Base-by-base conservation (phyloP, 2,113 vertebrate genomes). In the Tragelaphus strepsiceros region DNA sequence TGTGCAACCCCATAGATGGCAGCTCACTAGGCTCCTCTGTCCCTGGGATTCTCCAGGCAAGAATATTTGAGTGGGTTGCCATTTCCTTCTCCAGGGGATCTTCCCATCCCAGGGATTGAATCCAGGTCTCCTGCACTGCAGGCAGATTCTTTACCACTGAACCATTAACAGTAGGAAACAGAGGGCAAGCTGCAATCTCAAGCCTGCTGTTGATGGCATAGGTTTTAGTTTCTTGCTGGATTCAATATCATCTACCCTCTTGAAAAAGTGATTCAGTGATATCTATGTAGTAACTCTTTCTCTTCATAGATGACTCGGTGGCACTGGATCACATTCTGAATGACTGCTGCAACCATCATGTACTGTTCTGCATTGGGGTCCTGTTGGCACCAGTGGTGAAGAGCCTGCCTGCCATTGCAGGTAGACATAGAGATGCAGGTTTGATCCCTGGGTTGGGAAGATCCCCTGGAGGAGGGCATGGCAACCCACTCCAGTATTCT, bases 1-100 rank as follows among this genome's bases (percentile, higher is more conserved):
- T 71, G 35, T 21, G n/a, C 2, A 0, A 71, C n/a, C 64, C 64
- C 2, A 2, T 21, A 17, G 64, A 71, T 5, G 5, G 2, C 11
- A 71, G 64, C n/a, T 17, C 35, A n/a, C n/a, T 9, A 71, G n/a
- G n/a, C 64, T 35, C 4, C 64, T 71, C n/a, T 71, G 17, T 71
- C 4, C 64, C 35, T 71, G 64, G 64, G 21, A 71, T 21, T 35
- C n/a, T 71, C 17, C 64, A 35, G 64, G 64, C 17, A 21, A 35
- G 9, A 35, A 35, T 21, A 71, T 17, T 71, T 17, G 17, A 71
- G 17, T 21, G 64, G n/a, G 9, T 35, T 35, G 19, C 64, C n/a
- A 35, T 35, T 71, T 71, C 64, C n/a, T 35, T 35, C n/a, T 71
- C 64, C 17, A 6, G 9, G 64, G 64, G 17, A 71, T 71, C 64